These are phyloP conservation scores for Leucoraja erinaceus DNA, from an alignment of 2,113 vertebrate genomes.

Conservation along the genomic window DNA sequence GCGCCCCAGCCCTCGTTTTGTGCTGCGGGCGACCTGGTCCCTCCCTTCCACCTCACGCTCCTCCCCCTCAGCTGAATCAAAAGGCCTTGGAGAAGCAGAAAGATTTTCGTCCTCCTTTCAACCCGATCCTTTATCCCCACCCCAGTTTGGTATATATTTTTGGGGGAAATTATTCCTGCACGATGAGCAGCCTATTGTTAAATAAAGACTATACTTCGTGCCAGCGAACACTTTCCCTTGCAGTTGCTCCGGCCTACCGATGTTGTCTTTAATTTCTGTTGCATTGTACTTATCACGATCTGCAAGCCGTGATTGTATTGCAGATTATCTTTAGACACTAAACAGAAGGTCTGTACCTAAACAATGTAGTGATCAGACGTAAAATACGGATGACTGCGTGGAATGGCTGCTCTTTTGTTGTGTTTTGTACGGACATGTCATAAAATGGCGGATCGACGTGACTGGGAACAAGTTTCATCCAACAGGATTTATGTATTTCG, in stretches of 20 bases:
- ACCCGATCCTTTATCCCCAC: neutral
- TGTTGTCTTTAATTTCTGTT: no score
- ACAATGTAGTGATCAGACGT: neutral
- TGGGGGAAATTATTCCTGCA: no score
- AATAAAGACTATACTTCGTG: no score
- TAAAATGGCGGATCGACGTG: constrained; percentile 91
- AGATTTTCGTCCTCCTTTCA: no score
- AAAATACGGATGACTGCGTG: constrained; percentile 40
- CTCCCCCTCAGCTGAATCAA: neutral
- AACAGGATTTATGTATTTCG: neutral
- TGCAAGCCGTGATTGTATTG: no score
- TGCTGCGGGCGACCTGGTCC: neutral
- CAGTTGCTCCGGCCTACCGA: no score
- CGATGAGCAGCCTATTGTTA: no score
- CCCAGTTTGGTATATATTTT: neutral
- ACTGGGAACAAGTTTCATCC: constrained; percentile 61
- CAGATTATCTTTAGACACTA: no score
- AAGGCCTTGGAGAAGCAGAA: neutral
- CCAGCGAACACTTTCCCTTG: no score
- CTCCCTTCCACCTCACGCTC: neutral
- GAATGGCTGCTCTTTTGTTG: constrained; percentile 99
- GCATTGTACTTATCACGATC: neutral
- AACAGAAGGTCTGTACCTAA: no score
- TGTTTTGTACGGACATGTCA: constrained; percentile 95
- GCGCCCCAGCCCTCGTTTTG: neutral